phyloP scores from a whole-genome alignment of 2,113 vertebrate species.

The Ammospiza nelsoni region DNA sequence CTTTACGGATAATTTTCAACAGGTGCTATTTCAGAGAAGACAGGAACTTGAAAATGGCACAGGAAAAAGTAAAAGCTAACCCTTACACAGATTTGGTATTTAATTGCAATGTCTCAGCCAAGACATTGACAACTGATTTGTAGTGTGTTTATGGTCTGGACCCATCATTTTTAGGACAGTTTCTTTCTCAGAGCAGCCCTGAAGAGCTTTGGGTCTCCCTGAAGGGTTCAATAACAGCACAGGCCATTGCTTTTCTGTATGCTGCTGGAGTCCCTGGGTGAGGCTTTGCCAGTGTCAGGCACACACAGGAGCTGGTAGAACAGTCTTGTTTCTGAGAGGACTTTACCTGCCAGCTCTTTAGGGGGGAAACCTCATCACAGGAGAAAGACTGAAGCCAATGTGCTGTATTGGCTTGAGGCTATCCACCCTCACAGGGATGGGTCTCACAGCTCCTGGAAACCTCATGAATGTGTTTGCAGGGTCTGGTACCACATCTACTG shows the following conservation, averaged over 20 bases:
- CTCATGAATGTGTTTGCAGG: not conserved
- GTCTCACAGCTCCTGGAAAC: not conserved
- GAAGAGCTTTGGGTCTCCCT: not conserved
- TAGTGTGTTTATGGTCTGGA: not conserved
- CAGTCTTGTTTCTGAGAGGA: not conserved
- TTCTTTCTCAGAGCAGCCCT: not conserved
- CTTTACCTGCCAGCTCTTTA: not conserved
- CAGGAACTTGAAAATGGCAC: not conserved
- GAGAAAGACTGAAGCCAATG: not conserved
- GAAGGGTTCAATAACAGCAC: not conserved
- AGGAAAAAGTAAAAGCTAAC: not conserved
- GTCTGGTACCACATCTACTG: not conserved
- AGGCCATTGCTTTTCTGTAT: not conserved
- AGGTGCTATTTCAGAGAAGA: not conserved
- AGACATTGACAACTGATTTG: not conserved
- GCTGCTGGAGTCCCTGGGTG: not conserved
- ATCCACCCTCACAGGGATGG: not conserved
- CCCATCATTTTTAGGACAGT: not conserved
- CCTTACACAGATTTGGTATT: not conserved
- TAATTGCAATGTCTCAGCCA: not conserved
- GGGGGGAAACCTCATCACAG: accelerated
- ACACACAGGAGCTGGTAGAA: not conserved
- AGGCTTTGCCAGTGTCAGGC: accelerated
- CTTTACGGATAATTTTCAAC: not conserved
- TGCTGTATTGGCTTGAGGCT: not conserved